Evolutionary conservation across 2,113 vertebrate species (phyloP).

Genomic region (Caranx ignobilis): DNA sequence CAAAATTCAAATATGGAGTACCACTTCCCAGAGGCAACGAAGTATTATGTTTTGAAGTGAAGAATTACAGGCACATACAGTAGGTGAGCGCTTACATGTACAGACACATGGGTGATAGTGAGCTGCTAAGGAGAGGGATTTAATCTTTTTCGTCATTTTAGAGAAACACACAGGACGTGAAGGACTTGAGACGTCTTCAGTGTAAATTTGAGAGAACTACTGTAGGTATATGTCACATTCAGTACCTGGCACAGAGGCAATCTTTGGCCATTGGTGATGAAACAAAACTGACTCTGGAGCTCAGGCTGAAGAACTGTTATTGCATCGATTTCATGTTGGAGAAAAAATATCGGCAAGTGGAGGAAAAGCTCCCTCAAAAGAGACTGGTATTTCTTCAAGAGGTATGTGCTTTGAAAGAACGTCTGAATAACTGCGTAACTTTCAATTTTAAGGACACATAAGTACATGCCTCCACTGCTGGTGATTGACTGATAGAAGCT

Average conservation of each 20-base stretch:
- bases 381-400: conserved; percentile 36
- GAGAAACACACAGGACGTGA: not conserved
- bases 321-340: conserved; percentile 32
- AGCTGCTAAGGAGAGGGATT: conserved; percentile 9
- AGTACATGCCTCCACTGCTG: conserved; percentile 35
- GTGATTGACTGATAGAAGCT: conserved; percentile 70
- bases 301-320: conserved; percentile 22
- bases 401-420: conserved; percentile 46
- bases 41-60: not conserved
- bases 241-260: conserved; percentile 1
- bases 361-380: conserved; percentile 55
- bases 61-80: not conserved
- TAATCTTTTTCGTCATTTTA: not conserved
- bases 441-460: conserved; percentile 65
- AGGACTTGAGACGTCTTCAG: not conserved
- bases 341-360: conserved; percentile 19
- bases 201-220: not conserved
- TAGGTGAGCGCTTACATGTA: not conserved
- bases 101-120: not conserved
- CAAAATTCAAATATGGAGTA: conserved; percentile 3
- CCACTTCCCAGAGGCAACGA: conserved; percentile 10
- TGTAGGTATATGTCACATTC: not conserved
- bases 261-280: conserved; percentile 17
- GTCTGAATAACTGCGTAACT: conserved; percentile 55
- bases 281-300: conserved; percentile 21